Percentiles rank a stretch among this genome's conserved stretches.
These are phyloP conservation scores for Schizaphis graminum DNA, from an alignment of 2,888 invertebrate species.

Conservation along the genomic window DNA sequence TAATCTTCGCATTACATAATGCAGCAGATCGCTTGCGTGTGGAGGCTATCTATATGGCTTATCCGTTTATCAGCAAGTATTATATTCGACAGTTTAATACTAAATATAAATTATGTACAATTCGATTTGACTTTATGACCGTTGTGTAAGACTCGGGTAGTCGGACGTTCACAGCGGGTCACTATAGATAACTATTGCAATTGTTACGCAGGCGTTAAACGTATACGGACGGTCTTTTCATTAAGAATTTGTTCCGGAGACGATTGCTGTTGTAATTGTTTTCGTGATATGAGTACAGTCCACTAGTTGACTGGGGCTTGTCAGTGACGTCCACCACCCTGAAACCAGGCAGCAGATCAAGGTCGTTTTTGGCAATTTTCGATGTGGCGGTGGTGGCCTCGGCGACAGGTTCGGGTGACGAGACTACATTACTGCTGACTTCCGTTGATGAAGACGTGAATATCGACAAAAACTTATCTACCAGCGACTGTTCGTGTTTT, in stretches of 20 bases:
- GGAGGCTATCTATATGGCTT: background rate
- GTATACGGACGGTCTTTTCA: conserved; percentile 11
- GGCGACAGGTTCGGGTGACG: background rate
- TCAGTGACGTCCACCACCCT: conserved; percentile 64
- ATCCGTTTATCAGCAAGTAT: background rate
- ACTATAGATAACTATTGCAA: background rate
- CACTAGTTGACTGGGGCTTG: background rate
- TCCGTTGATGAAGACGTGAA: conserved; percentile 10
- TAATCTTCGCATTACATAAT: background rate
- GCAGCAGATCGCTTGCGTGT: background rate
- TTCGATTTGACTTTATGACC: background rate
- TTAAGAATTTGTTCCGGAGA: background rate
- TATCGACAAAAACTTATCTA: conserved; percentile 52
- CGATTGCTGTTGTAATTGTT: background rate
- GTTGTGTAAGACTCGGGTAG: background rate
- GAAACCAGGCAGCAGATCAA: background rate
- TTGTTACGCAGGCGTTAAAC: background rate
- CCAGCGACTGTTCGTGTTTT: conserved; percentile 46
- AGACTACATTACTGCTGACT: background rate
- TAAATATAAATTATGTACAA: background rate
- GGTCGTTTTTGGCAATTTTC: background rate
- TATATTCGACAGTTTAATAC: background rate
- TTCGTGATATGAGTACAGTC: conserved; percentile 5
- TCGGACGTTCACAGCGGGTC: background rate
- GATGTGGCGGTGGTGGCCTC: background rate